phyloP scores from a whole-genome alignment of 1,140 invertebrate genomes.

The Drosophila nebulosa region DNA sequence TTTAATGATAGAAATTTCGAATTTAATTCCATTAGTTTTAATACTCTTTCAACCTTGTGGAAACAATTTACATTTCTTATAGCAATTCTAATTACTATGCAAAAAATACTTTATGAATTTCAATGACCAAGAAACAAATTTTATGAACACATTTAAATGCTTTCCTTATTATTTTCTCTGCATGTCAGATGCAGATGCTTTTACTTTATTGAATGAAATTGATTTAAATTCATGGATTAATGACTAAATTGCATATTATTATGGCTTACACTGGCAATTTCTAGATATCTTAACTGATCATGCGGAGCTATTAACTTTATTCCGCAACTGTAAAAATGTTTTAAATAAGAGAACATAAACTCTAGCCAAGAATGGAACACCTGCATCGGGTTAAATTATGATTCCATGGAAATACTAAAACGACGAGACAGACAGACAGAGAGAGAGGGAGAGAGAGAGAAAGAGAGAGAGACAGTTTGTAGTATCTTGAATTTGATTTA shows the following conservation, averaged over 20 bases:
- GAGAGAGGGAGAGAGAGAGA: slow-evolving; percentile 20
- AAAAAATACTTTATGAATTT: too few relatives aligned
- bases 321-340: background rate
- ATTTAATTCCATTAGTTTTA: too few relatives aligned
- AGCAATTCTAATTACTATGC: too few relatives aligned
- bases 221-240: background rate
- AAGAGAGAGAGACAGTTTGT: slow-evolving; percentile 31
- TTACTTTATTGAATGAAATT: background rate
- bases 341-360: background rate
- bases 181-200: background rate
- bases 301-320: background rate
- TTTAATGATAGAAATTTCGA: too few relatives aligned
- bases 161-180: background rate
- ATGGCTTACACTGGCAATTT: background rate
- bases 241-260: background rate
- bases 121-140: too few relatives aligned
- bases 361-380: slow-evolving; percentile 19
- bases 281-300: background rate
- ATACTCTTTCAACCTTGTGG: too few relatives aligned
- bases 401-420: background rate
- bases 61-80: too few relatives aligned
- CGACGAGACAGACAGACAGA: slow-evolving; percentile 10
- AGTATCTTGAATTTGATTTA: slow-evolving; percentile 58
- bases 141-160: too few relatives aligned
- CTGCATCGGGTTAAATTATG: slow-evolving; percentile 9